Evolutionary conservation across 1,140 invertebrate genomes (phyloP).

Genomic region (Bombus pyrosoma): DNA sequence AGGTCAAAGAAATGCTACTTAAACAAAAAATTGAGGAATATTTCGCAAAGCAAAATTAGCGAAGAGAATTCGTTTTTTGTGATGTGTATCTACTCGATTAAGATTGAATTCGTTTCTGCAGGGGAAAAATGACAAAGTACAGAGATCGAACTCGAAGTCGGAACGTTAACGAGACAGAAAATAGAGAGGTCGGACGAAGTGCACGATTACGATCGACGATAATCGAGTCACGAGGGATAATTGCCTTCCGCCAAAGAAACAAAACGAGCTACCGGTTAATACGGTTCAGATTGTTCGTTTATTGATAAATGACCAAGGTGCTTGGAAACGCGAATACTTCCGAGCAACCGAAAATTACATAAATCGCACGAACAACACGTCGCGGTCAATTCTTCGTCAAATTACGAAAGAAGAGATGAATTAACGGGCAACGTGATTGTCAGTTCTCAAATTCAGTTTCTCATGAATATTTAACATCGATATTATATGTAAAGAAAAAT

Average conservation of each 20-base stretch:
- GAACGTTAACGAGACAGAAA: conserved; percentile 43
- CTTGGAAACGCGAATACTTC: conserved; percentile 22
- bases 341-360: conserved; percentile 35
- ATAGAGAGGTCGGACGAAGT: conserved; percentile 30
- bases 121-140: background rate
- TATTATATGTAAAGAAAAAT: background rate
- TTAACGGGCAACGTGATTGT: conserved; percentile 32
- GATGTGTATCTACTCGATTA: background rate
- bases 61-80: background rate
- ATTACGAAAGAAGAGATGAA: background rate
- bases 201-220: conserved; percentile 40
- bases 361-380: conserved; percentile 26
- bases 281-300: conserved; percentile 41
- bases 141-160: background rate
- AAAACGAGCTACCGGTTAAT: conserved; percentile 38
- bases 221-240: conserved; percentile 48
- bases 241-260: conserved; percentile 48
- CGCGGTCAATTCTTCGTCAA: conserved; percentile 36
- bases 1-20: background rate
- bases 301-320: conserved; percentile 49
- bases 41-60: background rate
- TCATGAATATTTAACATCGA: background rate
- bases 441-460: conserved; percentile 7
- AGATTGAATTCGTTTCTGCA: background rate
- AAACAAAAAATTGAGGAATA: background rate